Evolutionary conservation across 2,797 vertebrate species (phyloP), one percentile per base, ranked within the genome.

Genomic region (Ataeniobius toweri): DNA sequence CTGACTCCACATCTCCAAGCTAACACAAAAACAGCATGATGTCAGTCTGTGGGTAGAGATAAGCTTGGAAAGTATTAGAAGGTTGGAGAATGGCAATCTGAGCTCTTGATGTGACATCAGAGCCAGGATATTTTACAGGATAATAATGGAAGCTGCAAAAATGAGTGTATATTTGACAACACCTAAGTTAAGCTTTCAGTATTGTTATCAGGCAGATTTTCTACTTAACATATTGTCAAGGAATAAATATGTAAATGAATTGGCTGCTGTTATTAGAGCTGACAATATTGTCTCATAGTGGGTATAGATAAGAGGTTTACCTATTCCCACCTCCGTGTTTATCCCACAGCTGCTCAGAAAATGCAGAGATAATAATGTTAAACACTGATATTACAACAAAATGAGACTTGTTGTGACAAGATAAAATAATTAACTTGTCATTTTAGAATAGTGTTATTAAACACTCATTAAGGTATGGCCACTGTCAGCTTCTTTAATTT

Each of bases 271-370:
- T 41, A 36, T 58, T 41, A 73, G 5, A 53, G 28, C 46, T 31
- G 36, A 58, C 71, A n/a, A 24, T 53, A n/a, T 9, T 53, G 48
- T 76, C 3, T 58, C 14, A 46, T 48, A 26, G 39, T 18, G 8
- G 20, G 53, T 14, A 53, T 13, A 44, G 75, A 76, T 76, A 46
- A 56, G 6, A 31, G 20, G 7, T 48, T 56, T 14, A 73, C 39
- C 50, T 56, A 44, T 65, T 67, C 26, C 50, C 51, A 68, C 24
- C n/a, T 68, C 50, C 41, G 36, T 6, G 20, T 41, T 67, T 20
- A 41, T 67, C 63, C 36, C 63, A 67, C 36, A 79, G 61, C 71
- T 68, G 71, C 63, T 78, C 70, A 78, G 73, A 53, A 41, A 67
- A 67, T 24, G 31, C 44, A 78, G 31, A 55, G 70, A 73, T 78